These are phyloP conservation scores for Cheilosia grossa DNA, from an alignment of 2,888 invertebrate genomes.

Conservation along the genomic window DNA sequence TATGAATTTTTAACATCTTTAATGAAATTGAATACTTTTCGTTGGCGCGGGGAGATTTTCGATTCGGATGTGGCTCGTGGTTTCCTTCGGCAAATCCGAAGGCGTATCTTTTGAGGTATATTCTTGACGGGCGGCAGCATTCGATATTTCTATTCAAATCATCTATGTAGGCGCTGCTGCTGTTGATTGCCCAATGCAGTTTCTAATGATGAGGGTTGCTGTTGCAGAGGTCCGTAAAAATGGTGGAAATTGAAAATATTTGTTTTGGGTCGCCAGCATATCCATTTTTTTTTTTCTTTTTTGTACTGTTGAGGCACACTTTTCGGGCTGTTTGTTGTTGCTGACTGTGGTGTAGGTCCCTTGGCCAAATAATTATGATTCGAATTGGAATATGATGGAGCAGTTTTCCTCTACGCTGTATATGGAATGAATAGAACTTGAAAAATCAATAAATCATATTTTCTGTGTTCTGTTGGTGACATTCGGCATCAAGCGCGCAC, in stretches of 20 bases:
- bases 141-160: conserved; percentile 47
- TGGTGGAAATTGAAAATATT: conserved; percentile 70
- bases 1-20: conserved; percentile 44
- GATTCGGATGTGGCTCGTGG: conserved; percentile 50
- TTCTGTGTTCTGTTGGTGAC: conserved; percentile 59
- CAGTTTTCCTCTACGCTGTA: conserved; percentile 30
- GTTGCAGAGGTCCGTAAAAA: conserved; percentile 49
- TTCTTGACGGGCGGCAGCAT: conserved; percentile 31
- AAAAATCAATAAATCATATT: conserved; percentile 67
- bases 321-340: conserved; percentile 54
- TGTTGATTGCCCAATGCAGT: conserved; percentile 56
- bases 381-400: conserved; percentile 68
- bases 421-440: neutral
- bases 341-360: conserved; percentile 32
- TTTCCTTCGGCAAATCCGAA: conserved; percentile 39
- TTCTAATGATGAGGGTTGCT: conserved; percentile 67
- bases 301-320: conserved; percentile 42
- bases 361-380: conserved; percentile 62
- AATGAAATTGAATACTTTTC: conserved; percentile 66
- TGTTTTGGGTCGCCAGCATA: conserved; percentile 71
- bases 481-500: conserved; percentile 67
- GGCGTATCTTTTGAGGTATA: conserved; percentile 65
- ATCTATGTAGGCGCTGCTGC: conserved; percentile 24
- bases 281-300: conserved; percentile 31
- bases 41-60: conserved; percentile 26